Percentiles rank a stretch among this genome's conserved stretches.
Conservation (phyloP, 2,113 vertebrate species). For the Microtus ochrogaster region DNA sequence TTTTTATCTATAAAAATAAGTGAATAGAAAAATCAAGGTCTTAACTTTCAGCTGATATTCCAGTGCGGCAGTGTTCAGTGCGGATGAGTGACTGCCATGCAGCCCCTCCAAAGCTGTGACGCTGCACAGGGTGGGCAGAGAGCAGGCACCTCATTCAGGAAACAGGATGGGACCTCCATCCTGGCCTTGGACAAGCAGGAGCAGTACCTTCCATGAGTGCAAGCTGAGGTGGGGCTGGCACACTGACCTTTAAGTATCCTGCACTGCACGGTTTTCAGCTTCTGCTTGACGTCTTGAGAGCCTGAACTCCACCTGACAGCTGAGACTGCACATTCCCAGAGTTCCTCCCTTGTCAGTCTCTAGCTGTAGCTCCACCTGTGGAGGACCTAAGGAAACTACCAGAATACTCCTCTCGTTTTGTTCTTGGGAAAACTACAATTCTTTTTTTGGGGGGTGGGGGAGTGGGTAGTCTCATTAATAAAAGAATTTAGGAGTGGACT, state of each 20-base stretch:
- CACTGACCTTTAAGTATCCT: fast-evolving
- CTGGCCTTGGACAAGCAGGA: not conserved
- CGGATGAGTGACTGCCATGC: not conserved
- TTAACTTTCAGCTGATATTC: not conserved
- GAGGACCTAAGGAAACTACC: not conserved
- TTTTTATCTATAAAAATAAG: not conserved
- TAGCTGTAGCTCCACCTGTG: not conserved
- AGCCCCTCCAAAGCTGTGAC: fast-evolving
- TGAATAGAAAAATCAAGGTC: not conserved
- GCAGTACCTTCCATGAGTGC: not conserved
- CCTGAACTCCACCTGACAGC: not conserved
- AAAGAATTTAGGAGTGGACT: not conserved
- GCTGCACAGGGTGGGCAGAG: not conserved
- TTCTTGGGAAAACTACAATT: not conserved
- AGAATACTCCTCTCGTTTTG: too few relatives aligned
- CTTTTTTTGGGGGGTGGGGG: too few relatives aligned
- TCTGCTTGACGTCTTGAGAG: not conserved
- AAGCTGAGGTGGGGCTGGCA: not conserved
- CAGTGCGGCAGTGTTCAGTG: too few relatives aligned
- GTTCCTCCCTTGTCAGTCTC: not conserved
- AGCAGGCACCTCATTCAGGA: not conserved
- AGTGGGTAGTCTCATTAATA: not conserved
- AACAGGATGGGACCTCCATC: not conserved
- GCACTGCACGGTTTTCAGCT: not conserved
- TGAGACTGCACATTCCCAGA: not conserved